These are phyloP conservation scores for Spodoptera frugiperda DNA, from an alignment of 1,140 invertebrate genomes.

Conservation along the genomic window DNA sequence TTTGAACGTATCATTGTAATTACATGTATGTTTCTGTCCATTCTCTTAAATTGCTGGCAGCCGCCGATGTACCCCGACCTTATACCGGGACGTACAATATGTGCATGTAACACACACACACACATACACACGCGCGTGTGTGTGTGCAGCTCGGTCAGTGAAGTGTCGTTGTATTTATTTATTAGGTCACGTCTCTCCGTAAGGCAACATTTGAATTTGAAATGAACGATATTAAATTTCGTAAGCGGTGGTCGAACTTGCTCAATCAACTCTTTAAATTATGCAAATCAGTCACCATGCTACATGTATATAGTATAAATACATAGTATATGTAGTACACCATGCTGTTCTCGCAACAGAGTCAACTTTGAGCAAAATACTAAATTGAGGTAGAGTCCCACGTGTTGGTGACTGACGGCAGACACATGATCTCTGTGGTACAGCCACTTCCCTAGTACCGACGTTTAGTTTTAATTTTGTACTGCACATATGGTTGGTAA, in stretches of 20 bases:
- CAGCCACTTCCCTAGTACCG: no score
- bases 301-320: no score
- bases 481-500: no score
- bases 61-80: no score
- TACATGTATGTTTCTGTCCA: constrained; percentile 14
- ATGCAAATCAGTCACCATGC: constrained; percentile 26
- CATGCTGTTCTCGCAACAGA: background rate
- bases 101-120: no score
- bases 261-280: constrained; percentile 31
- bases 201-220: constrained; percentile 35
- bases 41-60: constrained; percentile 1
- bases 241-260: constrained; percentile 33
- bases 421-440: no score
- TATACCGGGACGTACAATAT: background rate
- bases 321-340: no score
- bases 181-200: constrained; percentile 29
- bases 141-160: no score
- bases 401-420: no score
- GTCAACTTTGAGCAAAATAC: background rate
- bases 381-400: background rate
- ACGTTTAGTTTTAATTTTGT: no score
- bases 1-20: constrained; percentile 19
- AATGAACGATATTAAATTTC: constrained; percentile 33
- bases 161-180: background rate
- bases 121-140: no score